phyloP scores from a whole-genome alignment of 2,113 vertebrate species.

The Lamprologus lemairii region DNA sequence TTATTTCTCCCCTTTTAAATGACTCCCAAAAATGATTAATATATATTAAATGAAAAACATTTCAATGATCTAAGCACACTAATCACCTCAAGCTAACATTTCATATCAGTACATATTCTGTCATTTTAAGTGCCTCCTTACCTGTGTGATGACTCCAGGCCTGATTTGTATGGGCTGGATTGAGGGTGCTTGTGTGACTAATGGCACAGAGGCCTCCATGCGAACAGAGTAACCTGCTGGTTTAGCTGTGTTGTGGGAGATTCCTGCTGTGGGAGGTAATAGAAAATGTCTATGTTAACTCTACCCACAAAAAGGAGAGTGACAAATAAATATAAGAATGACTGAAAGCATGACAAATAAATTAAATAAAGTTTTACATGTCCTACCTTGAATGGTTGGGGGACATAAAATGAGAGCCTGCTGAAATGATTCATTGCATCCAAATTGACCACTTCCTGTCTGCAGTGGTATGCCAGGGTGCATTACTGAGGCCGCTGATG shows the following conservation, averaged over 20 bases:
- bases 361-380: background rate
- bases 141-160: conserved; percentile 93
- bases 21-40: background rate
- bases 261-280: conserved; percentile 68
- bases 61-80: background rate
- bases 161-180: conserved; percentile 91
- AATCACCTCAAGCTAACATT: background rate
- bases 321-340: background rate
- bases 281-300: background rate
- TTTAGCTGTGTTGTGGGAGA: conserved; percentile 84
- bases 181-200: conserved; percentile 87
- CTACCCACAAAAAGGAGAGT: background rate
- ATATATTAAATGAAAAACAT: background rate
- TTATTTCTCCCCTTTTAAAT: background rate
- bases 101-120: background rate
- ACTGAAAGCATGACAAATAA: background rate
- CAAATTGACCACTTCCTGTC: conserved; percentile 88
- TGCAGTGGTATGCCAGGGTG: conserved; percentile 92
- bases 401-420: conserved; percentile 94
- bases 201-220: conserved; percentile 86
- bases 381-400: conserved; percentile 87
- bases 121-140: conserved; percentile 26
- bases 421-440: conserved; percentile 90
- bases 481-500: conserved; percentile 84
- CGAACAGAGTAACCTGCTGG: conserved; percentile 84